phyloP scores from a whole-genome alignment of 1,140 invertebrate genomes.

The Psilanteris sp. region DNA sequence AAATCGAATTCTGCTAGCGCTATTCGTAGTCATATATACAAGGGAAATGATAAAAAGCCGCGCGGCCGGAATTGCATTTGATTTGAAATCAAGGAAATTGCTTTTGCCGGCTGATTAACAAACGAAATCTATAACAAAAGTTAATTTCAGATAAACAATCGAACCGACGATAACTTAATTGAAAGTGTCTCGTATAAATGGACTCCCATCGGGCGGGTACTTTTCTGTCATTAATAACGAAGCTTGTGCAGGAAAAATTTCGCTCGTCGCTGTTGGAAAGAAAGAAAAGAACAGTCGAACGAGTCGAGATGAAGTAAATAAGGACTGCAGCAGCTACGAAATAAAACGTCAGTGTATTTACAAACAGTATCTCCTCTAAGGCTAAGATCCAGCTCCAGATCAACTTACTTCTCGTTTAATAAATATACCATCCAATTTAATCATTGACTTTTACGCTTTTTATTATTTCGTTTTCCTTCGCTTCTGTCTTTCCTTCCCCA shows the following conservation, averaged over 20 bases:
- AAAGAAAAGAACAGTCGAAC: conserved; percentile 31
- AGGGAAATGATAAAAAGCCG: too few relatives aligned
- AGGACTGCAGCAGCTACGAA: conserved; percentile 26
- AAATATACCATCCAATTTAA: conserved; percentile 69
- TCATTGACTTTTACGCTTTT: conserved; percentile 21
- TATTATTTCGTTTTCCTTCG: conserved; percentile 24
- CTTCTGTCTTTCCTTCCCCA: too few relatives aligned
- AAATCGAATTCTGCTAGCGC: too few relatives aligned
- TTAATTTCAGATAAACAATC: conserved; percentile 7
- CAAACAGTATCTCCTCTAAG: conserved; percentile 41
- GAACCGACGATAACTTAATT: conserved; percentile 9
- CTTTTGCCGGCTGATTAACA: too few relatives aligned
- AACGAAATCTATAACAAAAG: too few relatives aligned
- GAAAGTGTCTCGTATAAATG: conserved; percentile 13
- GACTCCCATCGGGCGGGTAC: conserved; percentile 1
- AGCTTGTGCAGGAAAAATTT: conserved; percentile 19
- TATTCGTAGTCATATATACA: too few relatives aligned
- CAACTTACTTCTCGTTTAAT: conserved; percentile 33
- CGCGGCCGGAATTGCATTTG: too few relatives aligned
- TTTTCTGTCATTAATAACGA: conserved; percentile 22
- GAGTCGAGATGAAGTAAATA: conserved; percentile 33
- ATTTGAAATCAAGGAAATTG: too few relatives aligned
- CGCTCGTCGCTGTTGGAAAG: conserved; percentile 2
- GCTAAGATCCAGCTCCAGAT: conserved; percentile 30
- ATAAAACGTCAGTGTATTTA: conserved; percentile 44